Base-by-base conservation (phyloP, 2,888 invertebrate species). In the Troides helena region DNA sequence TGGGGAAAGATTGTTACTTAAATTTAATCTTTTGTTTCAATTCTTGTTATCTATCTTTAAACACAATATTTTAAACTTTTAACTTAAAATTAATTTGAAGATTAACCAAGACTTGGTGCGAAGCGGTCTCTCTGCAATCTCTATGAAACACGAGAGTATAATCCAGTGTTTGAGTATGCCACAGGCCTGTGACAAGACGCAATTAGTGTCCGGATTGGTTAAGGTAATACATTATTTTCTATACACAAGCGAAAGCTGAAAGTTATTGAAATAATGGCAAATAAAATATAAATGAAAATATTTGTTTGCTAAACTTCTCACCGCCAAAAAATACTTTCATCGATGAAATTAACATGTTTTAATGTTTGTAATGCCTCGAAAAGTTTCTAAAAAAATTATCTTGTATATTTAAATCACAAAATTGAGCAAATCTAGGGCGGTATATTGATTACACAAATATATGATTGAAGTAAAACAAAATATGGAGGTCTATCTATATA, bases 61-160 rank as follows among this genome's bases (percentile, higher is more conserved):
- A 14, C 4, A 50, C 14, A 50, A 18, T 18, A 50, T 17, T 18
- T 12, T 18, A 17, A 14, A 50, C 17, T 17, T 14, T 50, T 36
- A 25, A 53, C 21, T 12, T 17, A 43, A 6, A 17, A 25, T 64
- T 50, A 8, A 18, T 62, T 64, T 73, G 2, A 74, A 92, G 92
- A 92, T 92, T 72, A 89, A 87, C 69, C 89, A 89, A 76, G 90
- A 91, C 63, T 75, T 92, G 73, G 89, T 88, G 17, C 81, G 86
- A 21, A 89, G 84, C 72, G 92, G 92, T 3, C 80, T 92, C 63
- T 92, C 92, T 0, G 92, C 91, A 4, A 92, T 92, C 67, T 92
- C 92, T 0, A 87, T 92, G 76, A 91, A 87, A 72, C 90, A 91
- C 70, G 90, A 90, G 76, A 83, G 83, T 74, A 85, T 89, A 62